Base-by-base conservation (phyloP, 1,140 invertebrate species). In the Papilio aristodemus region DNA sequence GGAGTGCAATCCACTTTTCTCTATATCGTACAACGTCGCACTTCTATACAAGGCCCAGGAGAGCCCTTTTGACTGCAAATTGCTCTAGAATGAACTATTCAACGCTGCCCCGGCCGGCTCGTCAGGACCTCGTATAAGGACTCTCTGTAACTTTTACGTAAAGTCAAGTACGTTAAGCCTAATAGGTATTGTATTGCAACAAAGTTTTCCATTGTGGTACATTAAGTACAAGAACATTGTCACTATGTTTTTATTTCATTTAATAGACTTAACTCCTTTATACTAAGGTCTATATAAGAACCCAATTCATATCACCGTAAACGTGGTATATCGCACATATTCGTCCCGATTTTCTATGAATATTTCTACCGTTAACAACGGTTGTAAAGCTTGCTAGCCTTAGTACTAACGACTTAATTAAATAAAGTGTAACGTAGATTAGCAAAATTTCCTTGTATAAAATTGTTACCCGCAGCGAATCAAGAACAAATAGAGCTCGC, bases 61-160 rank as follows among this genome's bases (percentile, higher is more conserved):
- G 81, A 77, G 73, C 70, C 54, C 70, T 80, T 79, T 71, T 69
- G 69, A 68, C 69, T 68, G 63, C 72, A 79, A 85, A 85, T 83
- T 82, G 74, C 78, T 78, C 36, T 68, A 67, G 72, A 80, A 80
- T 77, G 75, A 64, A 76, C 71, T 80, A 80, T 80, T 75, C 73
- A 79, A 80, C 76, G 72, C 67, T 38, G 70, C 68, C 67, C 59
- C 54, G 69, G 46, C 75, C 67, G 71, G 74, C 17, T 76, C 70
- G 70, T 74, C 77, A 74, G 66, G 54, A 78, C 69, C 71, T 41
- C 69, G 63, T 67, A 78, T 74, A 81, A 81, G 74, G 71, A 70
- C 69, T 76, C 71, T 50, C 74, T 68, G 70, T 68, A 78, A 74
- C 71, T 78, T 76, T 71, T 71, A 73, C 37, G n/a, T 50, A 46